Conservation (phyloP, 2,113 vertebrate genomes). For the Colaptes auratus region DNA sequence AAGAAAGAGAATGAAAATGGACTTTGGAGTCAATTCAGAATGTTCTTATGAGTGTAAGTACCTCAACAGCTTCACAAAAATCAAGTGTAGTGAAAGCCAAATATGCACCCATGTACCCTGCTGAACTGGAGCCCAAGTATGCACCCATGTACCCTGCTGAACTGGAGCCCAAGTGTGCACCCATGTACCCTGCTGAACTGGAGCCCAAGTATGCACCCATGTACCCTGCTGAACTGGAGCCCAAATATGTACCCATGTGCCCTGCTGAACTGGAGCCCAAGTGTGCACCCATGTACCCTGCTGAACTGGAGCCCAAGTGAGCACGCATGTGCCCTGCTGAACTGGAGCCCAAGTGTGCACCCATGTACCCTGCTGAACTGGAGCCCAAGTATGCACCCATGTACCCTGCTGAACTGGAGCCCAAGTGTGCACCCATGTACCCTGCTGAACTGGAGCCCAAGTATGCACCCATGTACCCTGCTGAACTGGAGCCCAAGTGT, state of each 20-base stretch:
- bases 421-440: not conserved
- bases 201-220: not conserved
- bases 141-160: not conserved
- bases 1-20: not conserved
- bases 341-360: not conserved
- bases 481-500: not conserved
- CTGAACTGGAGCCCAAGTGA: not conserved
- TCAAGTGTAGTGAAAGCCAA: not conserved
- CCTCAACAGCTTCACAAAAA: not conserved
- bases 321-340: not conserved
- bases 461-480: not conserved
- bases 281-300: not conserved
- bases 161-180: not conserved
- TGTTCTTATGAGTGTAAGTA: not conserved
- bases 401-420: not conserved
- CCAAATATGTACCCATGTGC: not conserved
- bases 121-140: not conserved
- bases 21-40: not conserved
- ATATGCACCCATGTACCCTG: not conserved
- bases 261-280: not conserved
- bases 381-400: not conserved
- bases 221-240: not conserved
- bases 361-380: not conserved
- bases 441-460: not conserved
- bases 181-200: not conserved